Base-by-base conservation (phyloP, 2,797 vertebrate genomes). In the Takifugu ocellatus region DNA sequence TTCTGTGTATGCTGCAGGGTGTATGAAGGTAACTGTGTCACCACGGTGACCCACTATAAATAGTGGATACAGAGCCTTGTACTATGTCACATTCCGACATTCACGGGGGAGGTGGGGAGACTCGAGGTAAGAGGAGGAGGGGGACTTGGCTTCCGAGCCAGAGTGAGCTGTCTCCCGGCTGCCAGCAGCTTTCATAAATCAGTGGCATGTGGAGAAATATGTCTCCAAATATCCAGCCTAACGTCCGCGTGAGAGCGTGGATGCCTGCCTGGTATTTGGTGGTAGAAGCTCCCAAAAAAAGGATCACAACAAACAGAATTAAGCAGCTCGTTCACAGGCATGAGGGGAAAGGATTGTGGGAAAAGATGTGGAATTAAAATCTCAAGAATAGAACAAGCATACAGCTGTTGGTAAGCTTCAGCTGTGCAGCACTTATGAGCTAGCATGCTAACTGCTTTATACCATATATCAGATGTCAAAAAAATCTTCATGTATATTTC, bases 21-120 rank as follows among this genome's bases (percentile, higher is more conserved):
- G 84, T 84, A 77, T 88, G 77, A 88, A 88, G 84, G 87, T 87
- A 87, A 90, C 84, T 78, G 83, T 89, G 89, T 90, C 87, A 88
- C 86, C 86, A 81, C 80, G 67, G 84, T 83, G 79, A 84, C 82
- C 78, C 72, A 72, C 88, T 92, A 91, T 91, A 87, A 89, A 91
- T 92, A 92, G 87, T 49, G 59, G 82, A 81, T 79, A 79, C 81
- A 75, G 77, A 81, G 87, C 78, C 81, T 88, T 79, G 76, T 82
- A 87, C 82, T 87, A 86, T 87, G 85, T 89, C 83, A 84, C 88
- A 92, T 91, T 92, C 89, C 88, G 66, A 83, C 88, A 92, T 91
- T 92, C 89, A 88, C 68, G 26, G 54, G 77, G 87, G 75, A 78
- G 82, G 82, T 61, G 82, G 69, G 58, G 70, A 65, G 68, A 61